A percentile compares a stretch with the other conserved stretches of the same genome.
Evolutionary conservation across 1,140 invertebrate genomes (phyloP).

Genomic region (Papilio glaucus): DNA sequence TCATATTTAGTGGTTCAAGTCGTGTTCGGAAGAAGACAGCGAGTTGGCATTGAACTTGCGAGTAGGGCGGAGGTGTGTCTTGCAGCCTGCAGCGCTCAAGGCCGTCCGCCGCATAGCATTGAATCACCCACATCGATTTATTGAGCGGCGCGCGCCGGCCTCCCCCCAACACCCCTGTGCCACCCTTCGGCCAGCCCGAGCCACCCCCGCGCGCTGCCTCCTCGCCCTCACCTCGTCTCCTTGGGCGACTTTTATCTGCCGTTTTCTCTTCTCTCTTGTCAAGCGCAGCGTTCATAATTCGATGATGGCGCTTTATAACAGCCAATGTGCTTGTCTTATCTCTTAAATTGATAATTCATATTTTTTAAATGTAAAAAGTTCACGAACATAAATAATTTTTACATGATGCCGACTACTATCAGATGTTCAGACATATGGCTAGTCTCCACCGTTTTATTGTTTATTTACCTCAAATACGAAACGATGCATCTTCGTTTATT

Average conservation of each 20-base stretch:
- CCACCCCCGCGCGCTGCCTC: constrained; percentile 47
- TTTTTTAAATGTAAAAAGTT: too few species aligned
- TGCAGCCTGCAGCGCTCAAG: constrained; percentile 76
- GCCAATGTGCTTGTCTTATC: constrained; percentile 1
- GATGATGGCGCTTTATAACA: constrained; percentile 20
- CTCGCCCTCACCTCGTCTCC: constrained; percentile 47
- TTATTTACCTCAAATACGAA: too few species aligned
- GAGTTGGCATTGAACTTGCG: constrained; percentile 79
- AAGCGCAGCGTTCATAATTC: constrained; percentile 25
- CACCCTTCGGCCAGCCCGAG: constrained; percentile 46
- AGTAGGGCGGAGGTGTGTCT: constrained; percentile 74
- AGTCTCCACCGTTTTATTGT: too few species aligned
- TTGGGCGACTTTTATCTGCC: constrained; percentile 54
- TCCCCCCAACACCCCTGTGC: constrained; percentile 48
- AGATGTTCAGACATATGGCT: too few species aligned
- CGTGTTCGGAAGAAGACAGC: constrained; percentile 46
- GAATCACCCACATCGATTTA: constrained; percentile 80
- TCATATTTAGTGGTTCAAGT: constrained; percentile 50
- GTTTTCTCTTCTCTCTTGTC: constrained; percentile 49
- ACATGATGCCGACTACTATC: too few species aligned
- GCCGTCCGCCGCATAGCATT: constrained; percentile 73
- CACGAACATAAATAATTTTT: too few species aligned
- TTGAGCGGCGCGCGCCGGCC: constrained; percentile 78
- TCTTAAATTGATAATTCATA: background rate
- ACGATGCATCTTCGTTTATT: too few species aligned